These are phyloP conservation scores for Luidia sarsii DNA, from an alignment of 53 echinoderm and acorn worm species.

Conservation along the genomic window DNA sequence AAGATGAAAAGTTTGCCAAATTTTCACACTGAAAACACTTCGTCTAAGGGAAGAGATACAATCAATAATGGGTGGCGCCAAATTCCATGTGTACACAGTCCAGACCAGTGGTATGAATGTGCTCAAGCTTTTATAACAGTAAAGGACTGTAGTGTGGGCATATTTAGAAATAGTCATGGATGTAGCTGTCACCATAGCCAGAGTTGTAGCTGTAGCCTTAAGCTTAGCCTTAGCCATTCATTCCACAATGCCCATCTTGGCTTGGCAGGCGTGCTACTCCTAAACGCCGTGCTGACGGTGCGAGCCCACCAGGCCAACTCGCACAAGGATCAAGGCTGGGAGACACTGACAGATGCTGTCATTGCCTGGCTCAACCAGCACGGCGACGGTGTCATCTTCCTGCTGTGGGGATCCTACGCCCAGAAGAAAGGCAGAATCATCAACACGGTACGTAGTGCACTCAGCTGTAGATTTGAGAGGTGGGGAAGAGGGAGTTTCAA, in stretches of 20 bases:
- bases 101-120: no score
- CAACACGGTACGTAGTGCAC: constrained; percentile 62
- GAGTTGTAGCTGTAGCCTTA: background rate
- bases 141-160: no score
- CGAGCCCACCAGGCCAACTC: constrained; percentile 88
- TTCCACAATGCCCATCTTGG: background rate
- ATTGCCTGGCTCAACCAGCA: constrained; percentile 87
- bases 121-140: no score
- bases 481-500: no score
- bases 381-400: constrained; percentile 73
- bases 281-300: constrained; percentile 92
- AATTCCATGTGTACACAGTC: no score
- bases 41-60: no score
- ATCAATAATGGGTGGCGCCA: no score
- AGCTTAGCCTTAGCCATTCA: no score
- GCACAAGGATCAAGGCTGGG: constrained; percentile 97
- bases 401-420: constrained; percentile 94
- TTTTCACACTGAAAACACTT: no score
- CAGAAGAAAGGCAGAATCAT: constrained; percentile 95
- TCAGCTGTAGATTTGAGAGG: no score
- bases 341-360: constrained; percentile 87
- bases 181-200: no score
- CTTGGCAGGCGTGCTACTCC: constrained; percentile 76
- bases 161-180: background rate
- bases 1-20: no score